Base-by-base conservation (phyloP, 2,113 vertebrate genomes). In the Cinclus cinclus region DNA sequence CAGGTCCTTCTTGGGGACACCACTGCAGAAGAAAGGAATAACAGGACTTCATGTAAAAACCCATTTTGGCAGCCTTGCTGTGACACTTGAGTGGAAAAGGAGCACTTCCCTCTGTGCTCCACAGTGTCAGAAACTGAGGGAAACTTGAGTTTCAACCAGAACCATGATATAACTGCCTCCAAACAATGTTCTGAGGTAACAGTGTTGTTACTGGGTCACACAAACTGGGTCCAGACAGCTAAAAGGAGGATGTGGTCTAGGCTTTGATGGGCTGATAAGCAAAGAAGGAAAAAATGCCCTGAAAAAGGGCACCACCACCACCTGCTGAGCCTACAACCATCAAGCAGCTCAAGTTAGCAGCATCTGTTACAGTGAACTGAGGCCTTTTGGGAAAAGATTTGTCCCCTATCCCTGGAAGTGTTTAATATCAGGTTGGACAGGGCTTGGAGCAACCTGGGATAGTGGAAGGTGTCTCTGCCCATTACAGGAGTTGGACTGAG, bases 1-100 rank as follows among this genome's bases (percentile, higher is more conserved):
- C 63, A 97, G 46, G 22, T 96, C 96, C 35, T 84, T 77, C 18
- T 16, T 46, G 44, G 85, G 59, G 20, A 90, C 64, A 69, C 78
- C 95, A 70, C 97, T 97, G 71, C 35, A 76, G 55, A 95, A 81
- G 74, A 71, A 94, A 90, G 13, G 11, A 94, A 91, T 41, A 77
- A 76, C 0, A 4, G 46, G 18, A 75, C 21, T 64, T 63, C 2
- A 64, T 39, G 18, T 28, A 14, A 90, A 79, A 71, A 62, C 74
- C 76, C 24, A 31, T 90, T 85, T 50, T 89, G 44, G 69, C 52
- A 47, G 39, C 6, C 58, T 70, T 78, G 31, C 80, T 44, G 52
- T 81, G 62, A 60, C 55, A 21, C 22, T 62, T 85, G 15, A 73
- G 49, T 69, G 46, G 42, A 69, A 25, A 82, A 69, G 27, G 17